Evolutionary conservation across 2,797 vertebrate genomes (phyloP).

Genomic region (Hippopotamyrus pictus): DNA sequence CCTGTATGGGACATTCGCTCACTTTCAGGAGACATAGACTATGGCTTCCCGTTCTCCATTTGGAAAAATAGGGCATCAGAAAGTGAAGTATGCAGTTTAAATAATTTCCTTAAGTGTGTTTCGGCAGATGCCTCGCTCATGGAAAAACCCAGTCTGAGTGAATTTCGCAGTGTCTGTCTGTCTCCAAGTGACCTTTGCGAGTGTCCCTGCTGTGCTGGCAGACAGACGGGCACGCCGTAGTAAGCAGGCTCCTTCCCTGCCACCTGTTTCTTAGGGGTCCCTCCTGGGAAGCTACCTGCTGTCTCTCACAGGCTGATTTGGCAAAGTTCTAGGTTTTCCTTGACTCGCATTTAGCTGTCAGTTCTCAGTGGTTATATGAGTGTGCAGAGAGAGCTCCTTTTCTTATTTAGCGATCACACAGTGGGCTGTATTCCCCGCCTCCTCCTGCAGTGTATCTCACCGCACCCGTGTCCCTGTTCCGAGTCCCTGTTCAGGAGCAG

Average conservation of each 20-base stretch:
- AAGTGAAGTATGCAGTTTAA: neutral
- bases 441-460: neutral
- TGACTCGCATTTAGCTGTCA: neutral
- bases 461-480: neutral
- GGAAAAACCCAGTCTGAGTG: neutral
- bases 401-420: neutral
- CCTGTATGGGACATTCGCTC: neutral
- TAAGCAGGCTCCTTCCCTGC: neutral
- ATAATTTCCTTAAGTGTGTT: neutral
- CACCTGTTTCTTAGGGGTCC: neutral
- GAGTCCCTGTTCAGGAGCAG: neutral
- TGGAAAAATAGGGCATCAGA: conserved; percentile 10
- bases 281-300: conserved; percentile 4
- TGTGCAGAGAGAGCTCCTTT: neutral
- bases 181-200: neutral
- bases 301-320: neutral
- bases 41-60: neutral
- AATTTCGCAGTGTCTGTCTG: neutral
- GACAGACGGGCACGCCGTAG: neutral
- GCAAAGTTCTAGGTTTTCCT: conserved; percentile 3
- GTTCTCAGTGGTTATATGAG: neutral
- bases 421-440: neutral
- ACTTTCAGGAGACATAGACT: neutral
- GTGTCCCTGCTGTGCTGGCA: neutral
- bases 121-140: neutral